Evolutionary conservation across 2,888 invertebrate genomes (phyloP), one percentile per base, ranked within the genome.

Genomic region (Leucophora obtusa): DNA sequence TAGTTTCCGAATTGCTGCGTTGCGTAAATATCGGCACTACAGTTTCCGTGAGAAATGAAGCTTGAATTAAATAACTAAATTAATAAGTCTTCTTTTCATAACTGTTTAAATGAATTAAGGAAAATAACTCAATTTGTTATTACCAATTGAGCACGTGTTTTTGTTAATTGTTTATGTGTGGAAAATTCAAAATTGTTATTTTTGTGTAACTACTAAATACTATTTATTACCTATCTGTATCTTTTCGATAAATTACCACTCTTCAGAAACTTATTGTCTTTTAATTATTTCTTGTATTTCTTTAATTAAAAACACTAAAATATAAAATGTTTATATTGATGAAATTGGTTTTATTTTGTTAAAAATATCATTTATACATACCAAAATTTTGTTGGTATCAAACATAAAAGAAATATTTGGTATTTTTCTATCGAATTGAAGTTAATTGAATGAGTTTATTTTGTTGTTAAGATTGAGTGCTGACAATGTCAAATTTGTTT

Each of bases 401-500:
- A 47, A 7, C n/a, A 47, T n/a, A 9, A 28, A 28, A 28, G 7
- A 28, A 28, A 6, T 28, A 47, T 47, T 47, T 47, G 14, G 43
- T 47, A 14, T 47, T 47, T 47, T 47, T 47, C n/a, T 47, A n/a
- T 47, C 43, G 43, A 47, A n/a, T 47, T 53, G 51, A 53, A 11
- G 18, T 21, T 18, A 53, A 53, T 53, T 53, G 21, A 53, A 53
- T 53, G 21, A 53, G 9, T 18, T 53, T 53, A 14, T 18, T 21
- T 53, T 53, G 9, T 53, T 53, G 21, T 33, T 33, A 33, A 56
- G 8, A 56, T 33, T 15, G n/a, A n/a, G 65, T 58, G 65, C 56
- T 65, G 38, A 51, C 63, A 65, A 14, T 60, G 59, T 28, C 59
- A 74, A 68, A 47, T 28, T 56, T 33, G 15, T 53, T 74, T 43